Conservation (phyloP, 2,797 vertebrate species). For the Lepus oiostolus region DNA sequence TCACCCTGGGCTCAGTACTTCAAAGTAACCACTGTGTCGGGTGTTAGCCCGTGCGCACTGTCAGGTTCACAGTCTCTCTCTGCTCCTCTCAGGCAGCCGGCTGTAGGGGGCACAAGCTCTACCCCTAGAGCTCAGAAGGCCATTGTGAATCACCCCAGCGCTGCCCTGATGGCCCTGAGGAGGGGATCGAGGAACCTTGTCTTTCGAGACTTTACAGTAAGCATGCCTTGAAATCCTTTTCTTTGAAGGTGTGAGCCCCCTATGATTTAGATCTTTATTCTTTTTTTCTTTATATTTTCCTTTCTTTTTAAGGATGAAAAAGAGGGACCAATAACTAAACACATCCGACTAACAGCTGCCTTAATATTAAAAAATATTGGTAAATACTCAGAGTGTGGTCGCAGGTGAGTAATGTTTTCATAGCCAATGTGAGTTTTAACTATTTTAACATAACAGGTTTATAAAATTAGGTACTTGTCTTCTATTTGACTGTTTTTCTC, state of each 20-base stretch:
- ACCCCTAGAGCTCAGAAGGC: conserved; percentile 96
- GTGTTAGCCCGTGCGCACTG: not conserved
- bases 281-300: conserved; percentile 70
- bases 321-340: conserved; percentile 99
- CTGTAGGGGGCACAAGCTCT: conserved; percentile 91
- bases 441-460: not conserved
- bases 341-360: conserved; percentile 99
- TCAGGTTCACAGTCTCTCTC: conserved; percentile 53
- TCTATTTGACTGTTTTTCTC: conserved; percentile 42
- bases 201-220: conserved; percentile 99
- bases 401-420: conserved; percentile 93
- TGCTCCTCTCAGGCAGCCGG: conserved; percentile 91
- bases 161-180: conserved; percentile 98
- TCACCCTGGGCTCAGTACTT: not conserved
- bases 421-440: conserved; percentile 25
- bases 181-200: conserved; percentile 98
- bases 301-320: conserved; percentile 94
- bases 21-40: not conserved
- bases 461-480: not conserved
- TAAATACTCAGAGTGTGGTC: conserved; percentile 99
- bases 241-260: not conserved
- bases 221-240: conserved; percentile 81
- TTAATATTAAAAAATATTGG: conserved; percentile 99
- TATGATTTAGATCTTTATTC: conserved; percentile 71
- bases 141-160: conserved; percentile 99